Conservation (phyloP, 2,113 vertebrate genomes). For the Chitala chitala region DNA sequence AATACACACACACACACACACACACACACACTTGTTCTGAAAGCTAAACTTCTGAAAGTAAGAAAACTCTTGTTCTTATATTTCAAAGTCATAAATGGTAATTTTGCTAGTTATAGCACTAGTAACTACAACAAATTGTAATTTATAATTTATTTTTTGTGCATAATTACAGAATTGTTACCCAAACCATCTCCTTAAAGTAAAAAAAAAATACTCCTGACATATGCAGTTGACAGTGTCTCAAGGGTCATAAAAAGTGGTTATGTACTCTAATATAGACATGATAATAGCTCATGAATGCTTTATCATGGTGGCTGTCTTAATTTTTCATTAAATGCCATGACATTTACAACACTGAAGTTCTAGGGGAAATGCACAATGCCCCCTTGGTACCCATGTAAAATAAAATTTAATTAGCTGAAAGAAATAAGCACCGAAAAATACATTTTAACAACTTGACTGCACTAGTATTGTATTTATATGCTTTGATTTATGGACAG, state of each 20-base stretch:
- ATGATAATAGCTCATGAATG: neutral
- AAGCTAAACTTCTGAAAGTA: no score
- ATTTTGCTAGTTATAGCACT: no score
- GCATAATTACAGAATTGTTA: no score
- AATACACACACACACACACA: no score
- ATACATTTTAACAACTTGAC: neutral
- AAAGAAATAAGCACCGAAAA: neutral
- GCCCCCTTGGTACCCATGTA: neutral
- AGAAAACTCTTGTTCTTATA: no score
- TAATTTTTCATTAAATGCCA: constrained; percentile 14
- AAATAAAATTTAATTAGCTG: neutral
- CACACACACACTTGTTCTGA: no score
- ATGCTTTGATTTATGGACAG: neutral
- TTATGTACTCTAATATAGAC: neutral
- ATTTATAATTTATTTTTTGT: no score
- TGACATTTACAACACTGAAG: constrained; percentile 5
- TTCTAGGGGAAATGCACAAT: neutral
- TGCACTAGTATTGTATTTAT: neutral
- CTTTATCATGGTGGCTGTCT: neutral
- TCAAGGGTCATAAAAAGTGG: neutral
- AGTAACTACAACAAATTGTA: no score
- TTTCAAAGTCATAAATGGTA: no score
- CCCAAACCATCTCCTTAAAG: neutral
- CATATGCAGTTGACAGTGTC: neutral
- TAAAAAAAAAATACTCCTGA: neutral